Base-by-base conservation (phyloP, 2,113 vertebrate genomes). In the Strigops habroptila region DNA sequence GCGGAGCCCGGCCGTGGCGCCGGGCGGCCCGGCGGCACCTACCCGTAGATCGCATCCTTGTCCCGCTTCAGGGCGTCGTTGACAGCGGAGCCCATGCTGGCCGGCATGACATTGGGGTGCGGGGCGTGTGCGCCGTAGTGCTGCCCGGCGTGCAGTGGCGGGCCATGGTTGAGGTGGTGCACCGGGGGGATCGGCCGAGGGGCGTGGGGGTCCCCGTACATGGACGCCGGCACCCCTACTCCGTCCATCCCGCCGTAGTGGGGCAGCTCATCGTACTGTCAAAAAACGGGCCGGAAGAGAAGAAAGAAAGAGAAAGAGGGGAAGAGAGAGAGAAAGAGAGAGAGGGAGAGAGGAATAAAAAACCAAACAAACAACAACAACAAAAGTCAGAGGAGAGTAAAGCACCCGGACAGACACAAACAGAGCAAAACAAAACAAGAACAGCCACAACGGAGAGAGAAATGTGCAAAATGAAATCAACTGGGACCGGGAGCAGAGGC, bases 171-270 rank as follows among this genome's bases (percentile, higher is more conserved):
- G 98, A 99, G 98, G 97, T 99, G 99, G 98, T 99, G 99, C 97
- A 99, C 99, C 95, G 99, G 99, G 57, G 99, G 99, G 88, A 99
- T 99, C 98, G 99, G 99, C 97, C 99, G 99, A 91, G 99, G 99
- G 83, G 98, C 99, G 93, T 99, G 99, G 94, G 99, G 99, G 98
- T 99, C 99, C 98, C 99, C 99, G 98, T 99, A 99, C 99, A 99
- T 99, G 94, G 99, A 99, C 94, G 99, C 98, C 93, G 99, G 98
- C 95, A 99, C 99, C 97, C 99, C 99, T 97, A 99, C 99, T 98
- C 99, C 99, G 98, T 99, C 99, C 99, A 99, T 99, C 97, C 99
- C 99, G 98, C 99, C 99, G 98, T 99, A 99, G 97, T 99, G 99
- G 98, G 99, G 99, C 98, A 99, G 98, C 98, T 99, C 99, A 99